Evolutionary conservation across 2,113 vertebrate genomes (phyloP).

Genomic region (Cyprinodon brontotheroides): DNA sequence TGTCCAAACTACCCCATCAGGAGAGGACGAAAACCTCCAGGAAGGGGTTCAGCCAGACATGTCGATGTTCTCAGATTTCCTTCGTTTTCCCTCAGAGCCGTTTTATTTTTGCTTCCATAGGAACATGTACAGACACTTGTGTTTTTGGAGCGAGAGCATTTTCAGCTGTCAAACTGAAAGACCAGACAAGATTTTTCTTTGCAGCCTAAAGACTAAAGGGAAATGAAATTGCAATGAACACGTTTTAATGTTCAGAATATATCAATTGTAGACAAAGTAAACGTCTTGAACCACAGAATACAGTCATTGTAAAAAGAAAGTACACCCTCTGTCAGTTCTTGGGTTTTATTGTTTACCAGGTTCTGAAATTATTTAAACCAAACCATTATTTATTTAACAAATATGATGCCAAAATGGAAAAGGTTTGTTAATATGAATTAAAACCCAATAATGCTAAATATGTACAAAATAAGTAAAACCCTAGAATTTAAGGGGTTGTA

Average conservation of each 20-base stretch:
- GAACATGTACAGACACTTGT: constrained; percentile 67
- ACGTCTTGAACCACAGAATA: constrained; percentile 38
- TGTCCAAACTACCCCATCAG: constrained; percentile 29
- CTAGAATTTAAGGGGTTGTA: not conserved
- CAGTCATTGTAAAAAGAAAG: not conserved
- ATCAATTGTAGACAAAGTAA: constrained; percentile 57
- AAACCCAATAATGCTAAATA: not conserved
- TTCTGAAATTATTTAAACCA: not conserved
- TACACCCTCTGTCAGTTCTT: not conserved
- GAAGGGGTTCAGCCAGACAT: constrained; percentile 39
- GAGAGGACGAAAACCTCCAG: constrained; percentile 20
- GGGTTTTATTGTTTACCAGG: not conserved
- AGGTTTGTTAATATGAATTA: not conserved
- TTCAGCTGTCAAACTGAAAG: constrained; percentile 40
- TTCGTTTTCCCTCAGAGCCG: constrained; percentile 41
- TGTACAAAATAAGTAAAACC: not conserved
- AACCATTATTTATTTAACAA: not conserved
- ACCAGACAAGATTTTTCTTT: constrained; percentile 53
- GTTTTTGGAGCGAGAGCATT: constrained; percentile 69
- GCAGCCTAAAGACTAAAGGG: constrained; percentile 76
- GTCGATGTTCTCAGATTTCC: constrained; percentile 45
- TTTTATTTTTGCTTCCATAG: constrained; percentile 61
- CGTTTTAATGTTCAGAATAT: constrained; percentile 79
- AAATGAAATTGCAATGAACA: constrained; percentile 73
- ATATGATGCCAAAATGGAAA: not conserved